A percentile compares a stretch with the other conserved stretches of the same genome.
phyloP scores from a whole-genome alignment of 1,140 invertebrate species.

The Ceratosolen solmsi region DNA sequence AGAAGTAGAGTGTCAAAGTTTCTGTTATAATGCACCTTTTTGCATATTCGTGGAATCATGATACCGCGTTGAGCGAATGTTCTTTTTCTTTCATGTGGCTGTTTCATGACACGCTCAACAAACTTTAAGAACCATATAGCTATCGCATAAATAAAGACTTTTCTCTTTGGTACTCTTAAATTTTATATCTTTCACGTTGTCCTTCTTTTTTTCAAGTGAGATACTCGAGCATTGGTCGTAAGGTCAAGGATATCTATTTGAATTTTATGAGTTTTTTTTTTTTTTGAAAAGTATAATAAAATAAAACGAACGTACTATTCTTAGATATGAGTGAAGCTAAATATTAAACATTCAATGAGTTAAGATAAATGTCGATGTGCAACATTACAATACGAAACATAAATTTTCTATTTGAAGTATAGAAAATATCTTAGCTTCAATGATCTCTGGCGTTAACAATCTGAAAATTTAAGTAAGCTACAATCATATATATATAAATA shows the following conservation, averaged over 20 bases:
- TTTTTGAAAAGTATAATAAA: too few species aligned
- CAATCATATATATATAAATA: too few species aligned
- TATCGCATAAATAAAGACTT: background rate
- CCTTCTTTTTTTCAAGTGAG: background rate
- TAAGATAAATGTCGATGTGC: too few species aligned
- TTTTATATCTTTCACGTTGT: background rate
- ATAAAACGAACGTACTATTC: too few species aligned
- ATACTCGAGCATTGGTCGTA: background rate
- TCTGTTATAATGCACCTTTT: background rate
- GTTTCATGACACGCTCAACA: background rate
- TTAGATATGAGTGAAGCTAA: too few species aligned
- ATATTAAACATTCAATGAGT: too few species aligned
- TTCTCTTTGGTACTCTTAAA: background rate
- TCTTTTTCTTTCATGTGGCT: background rate
- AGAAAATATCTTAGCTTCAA: too few species aligned
- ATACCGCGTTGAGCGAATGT: background rate
- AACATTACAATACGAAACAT: too few species aligned
- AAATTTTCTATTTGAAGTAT: too few species aligned
- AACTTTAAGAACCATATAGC: background rate
- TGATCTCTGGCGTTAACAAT: too few species aligned
- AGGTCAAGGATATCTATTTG: background rate
- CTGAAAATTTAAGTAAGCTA: too few species aligned
- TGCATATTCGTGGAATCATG: background rate
- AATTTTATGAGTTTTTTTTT: too few species aligned
- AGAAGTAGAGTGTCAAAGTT: background rate